Conservation (phyloP, 2,888 invertebrate species). For the Celastrina argiolus region DNA sequence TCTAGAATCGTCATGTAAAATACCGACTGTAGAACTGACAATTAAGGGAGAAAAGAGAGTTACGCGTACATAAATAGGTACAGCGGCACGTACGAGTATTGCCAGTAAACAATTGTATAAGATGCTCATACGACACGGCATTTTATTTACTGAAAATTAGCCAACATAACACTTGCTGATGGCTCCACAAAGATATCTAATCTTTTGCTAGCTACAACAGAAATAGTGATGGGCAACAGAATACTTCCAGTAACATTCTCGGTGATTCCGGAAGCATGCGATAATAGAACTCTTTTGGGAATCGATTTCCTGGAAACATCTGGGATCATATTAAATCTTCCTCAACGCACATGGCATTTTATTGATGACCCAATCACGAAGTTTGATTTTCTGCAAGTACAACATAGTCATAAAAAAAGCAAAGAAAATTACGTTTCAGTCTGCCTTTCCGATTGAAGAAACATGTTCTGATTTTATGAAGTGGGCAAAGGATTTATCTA, state of each 20-base stretch:
- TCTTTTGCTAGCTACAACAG: background rate
- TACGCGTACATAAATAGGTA: background rate
- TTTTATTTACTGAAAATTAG: background rate
- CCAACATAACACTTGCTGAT: background rate
- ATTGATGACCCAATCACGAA: no score
- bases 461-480: no score
- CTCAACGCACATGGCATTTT: no score
- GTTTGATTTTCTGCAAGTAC: background rate
- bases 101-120: background rate
- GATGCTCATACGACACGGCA: no score
- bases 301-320: no score
- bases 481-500: no score
- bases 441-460: no score
- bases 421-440: background rate
- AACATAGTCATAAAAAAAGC: background rate
- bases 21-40: background rate
- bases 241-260: background rate
- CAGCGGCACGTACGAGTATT: background rate
- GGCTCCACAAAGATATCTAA: background rate
- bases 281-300: no score
- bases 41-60: background rate
- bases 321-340: no score
- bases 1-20: background rate
- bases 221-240: background rate
- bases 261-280: no score